Evolutionary conservation across 2,888 invertebrate genomes (phyloP), one percentile per base, ranked within the genome.

Genomic region (Ernsta delagoae): DNA sequence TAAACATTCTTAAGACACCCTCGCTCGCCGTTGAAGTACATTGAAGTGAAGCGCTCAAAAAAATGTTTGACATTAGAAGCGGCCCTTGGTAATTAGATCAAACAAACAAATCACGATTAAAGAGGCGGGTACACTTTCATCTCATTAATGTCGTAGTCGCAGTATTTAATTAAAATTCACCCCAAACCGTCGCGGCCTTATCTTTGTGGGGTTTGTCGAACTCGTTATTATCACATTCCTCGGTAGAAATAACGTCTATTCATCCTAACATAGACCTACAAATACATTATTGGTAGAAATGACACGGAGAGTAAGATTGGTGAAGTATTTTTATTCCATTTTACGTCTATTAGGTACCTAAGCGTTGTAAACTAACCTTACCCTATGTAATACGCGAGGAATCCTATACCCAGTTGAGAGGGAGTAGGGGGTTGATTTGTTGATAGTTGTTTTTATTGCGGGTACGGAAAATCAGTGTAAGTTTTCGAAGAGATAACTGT

Each of bases 101-200:
- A 79, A 86, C 89, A 90, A 91, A 92, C 92, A 92, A 92, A 92
- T 92, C 92, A 85, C 87, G 88, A 87, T 89, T 69, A 89, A 87
- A 85, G 83, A 82, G 79, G 83, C 81, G 80, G 81, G 83, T 87
- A 86, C 87, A 84, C 87, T 90, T 89, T 90, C 89, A 88, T 92
- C 90, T 88, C 88, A 89, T 91, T 91, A 91, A 88, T 87, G 86
- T 87, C 85, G 82, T 84, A 84, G 86, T 86, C 85, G 82, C 83
- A 84, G 86, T 86, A 86, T 92, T 92, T 92, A 92, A 92, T 92
- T 92, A 92, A 92, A 92, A 89, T 89, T 87, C 89, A 88, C 92
- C 92, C 85, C 84, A 80, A 72, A 73, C 78, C 73, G 76, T 78
- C 79, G 77, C 11, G 48, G 82, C 86, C 85, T 85, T 87, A 85